Evolutionary conservation across 2,888 invertebrate species (phyloP).

Genomic region (Girardia tigrina): DNA sequence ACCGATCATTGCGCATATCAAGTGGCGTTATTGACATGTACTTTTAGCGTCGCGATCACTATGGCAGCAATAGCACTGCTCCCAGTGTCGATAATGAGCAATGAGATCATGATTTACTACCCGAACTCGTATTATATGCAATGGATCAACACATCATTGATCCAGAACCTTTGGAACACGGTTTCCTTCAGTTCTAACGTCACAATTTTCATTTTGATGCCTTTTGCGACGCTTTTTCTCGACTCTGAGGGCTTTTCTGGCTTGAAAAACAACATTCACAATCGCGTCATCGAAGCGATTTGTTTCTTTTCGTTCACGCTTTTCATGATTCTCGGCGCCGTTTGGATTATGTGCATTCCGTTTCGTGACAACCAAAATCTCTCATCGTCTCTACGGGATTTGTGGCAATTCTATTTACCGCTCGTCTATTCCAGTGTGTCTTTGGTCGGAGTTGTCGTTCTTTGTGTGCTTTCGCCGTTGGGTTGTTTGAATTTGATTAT

Average conservation of each 20-base stretch:
- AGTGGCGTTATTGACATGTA: conserved; percentile 77
- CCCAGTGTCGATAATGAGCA: conserved; percentile 92
- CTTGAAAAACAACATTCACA: conserved; percentile 68
- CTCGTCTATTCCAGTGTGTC: conserved; percentile 95
- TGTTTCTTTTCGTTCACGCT: conserved; percentile 72
- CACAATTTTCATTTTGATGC: conserved; percentile 81
- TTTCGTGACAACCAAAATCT: conserved; percentile 59
- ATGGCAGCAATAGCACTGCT: conserved; percentile 80
- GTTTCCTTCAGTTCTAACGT: conserved; percentile 89
- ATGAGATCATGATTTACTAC: conserved; percentile 82
- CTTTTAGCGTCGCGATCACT: conserved; percentile 80
- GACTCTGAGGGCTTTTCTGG: conserved; percentile 92
- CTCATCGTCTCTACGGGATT: conserved; percentile 27
- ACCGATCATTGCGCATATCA: conserved; percentile 35
- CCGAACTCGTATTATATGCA: conserved; percentile 92
- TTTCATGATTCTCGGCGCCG: conserved; percentile 71
- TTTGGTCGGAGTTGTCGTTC: conserved; percentile 79
- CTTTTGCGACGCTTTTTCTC: conserved; percentile 91
- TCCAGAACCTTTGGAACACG: conserved; percentile 93
- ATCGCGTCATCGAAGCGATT: conserved; percentile 80
- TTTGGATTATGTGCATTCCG: conserved; percentile 69
- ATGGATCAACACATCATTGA: conserved; percentile 92
- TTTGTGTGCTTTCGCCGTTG: conserved; percentile 85
- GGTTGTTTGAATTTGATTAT: conserved; percentile 62
- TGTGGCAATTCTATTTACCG: conserved; percentile 64